Percentiles rank a stretch among this genome's conserved stretches.
These are phyloP conservation scores for Psittacula derbiana DNA, from an alignment of 2,797 vertebrate genomes.

Conservation along the genomic window DNA sequence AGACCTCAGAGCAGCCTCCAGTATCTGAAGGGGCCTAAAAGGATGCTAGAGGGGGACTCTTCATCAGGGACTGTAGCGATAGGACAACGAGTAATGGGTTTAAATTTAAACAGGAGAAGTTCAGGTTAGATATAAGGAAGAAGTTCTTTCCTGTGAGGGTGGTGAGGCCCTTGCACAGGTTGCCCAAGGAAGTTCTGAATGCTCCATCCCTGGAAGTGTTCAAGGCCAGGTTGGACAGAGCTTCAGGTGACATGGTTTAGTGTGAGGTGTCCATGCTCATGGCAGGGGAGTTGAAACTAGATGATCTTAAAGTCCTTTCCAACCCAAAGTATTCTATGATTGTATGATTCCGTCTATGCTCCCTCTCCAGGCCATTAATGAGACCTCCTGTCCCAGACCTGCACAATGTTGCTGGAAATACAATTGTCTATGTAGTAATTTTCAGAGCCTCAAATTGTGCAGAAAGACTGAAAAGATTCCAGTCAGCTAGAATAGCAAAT, in stretches of 20 bases:
- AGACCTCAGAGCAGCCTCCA: neutral
- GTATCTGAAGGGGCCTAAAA: neutral
- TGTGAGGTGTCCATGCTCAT: no score
- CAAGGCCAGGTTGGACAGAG: no score
- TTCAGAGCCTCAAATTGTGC: neutral
- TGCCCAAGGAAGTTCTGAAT: no score
- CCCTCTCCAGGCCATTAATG: neutral
- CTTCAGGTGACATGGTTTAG: no score
- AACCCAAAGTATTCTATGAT: neutral
- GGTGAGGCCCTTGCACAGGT: no score
- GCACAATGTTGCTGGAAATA: neutral
- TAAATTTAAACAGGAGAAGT: neutral
- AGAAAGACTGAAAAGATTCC: neutral
- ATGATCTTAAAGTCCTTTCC: neutral
- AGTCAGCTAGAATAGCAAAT: neutral
- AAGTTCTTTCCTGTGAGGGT: no score
- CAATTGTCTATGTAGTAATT: neutral
- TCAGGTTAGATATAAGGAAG: neutral
- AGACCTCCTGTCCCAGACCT: neutral
- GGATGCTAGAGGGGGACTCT: neutral
- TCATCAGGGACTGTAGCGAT: neutral
- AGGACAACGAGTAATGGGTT: neutral
- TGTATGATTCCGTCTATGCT: fast-evolving
- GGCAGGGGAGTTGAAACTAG: neutral
- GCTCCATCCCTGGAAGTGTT: no score